These are phyloP conservation scores for Acanthochromis polyacanthus DNA, from an alignment of 2,113 vertebrate species.

Conservation along the genomic window DNA sequence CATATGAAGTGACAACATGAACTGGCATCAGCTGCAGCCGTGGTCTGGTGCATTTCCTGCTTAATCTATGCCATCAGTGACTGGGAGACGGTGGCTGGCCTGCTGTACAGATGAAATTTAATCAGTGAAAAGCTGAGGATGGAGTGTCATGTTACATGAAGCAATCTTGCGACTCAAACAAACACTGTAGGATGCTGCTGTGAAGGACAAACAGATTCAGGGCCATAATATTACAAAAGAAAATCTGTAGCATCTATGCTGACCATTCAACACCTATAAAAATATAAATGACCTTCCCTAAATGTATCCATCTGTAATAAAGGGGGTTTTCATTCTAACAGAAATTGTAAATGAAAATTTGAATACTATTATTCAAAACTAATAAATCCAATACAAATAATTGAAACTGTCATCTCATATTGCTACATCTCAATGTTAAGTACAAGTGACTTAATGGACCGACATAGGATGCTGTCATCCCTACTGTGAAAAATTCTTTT, in stretches of 20 bases:
- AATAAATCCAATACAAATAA: not conserved
- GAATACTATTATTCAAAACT: too few species aligned
- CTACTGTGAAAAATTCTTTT: too few species aligned
- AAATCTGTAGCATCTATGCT: not conserved
- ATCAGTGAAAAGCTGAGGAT: conserved; percentile 50
- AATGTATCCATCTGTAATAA: too few species aligned
- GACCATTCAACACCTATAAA: not conserved
- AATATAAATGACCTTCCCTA: not conserved
- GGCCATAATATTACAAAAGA: not conserved
- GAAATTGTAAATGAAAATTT: too few species aligned
- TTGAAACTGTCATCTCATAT: not conserved
- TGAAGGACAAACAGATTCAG: not conserved
- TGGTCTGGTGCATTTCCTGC: conserved; percentile 35
- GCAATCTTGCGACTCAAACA: conserved; percentile 25
- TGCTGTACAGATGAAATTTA: conserved; percentile 61
- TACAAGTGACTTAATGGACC: too few species aligned
- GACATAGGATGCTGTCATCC: too few species aligned
- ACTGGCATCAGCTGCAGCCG: conserved; percentile 21
- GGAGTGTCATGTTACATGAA: conserved; percentile 61
- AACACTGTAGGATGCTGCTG: conserved; percentile 42
- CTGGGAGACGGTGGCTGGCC: conserved; percentile 8
- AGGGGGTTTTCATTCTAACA: too few species aligned
- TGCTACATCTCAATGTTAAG: not conserved
- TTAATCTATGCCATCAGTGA: conserved; percentile 18
- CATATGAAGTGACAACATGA: not conserved